Evolutionary conservation across 2,888 invertebrate species (phyloP).

Genomic region (Tipula unca): DNA sequence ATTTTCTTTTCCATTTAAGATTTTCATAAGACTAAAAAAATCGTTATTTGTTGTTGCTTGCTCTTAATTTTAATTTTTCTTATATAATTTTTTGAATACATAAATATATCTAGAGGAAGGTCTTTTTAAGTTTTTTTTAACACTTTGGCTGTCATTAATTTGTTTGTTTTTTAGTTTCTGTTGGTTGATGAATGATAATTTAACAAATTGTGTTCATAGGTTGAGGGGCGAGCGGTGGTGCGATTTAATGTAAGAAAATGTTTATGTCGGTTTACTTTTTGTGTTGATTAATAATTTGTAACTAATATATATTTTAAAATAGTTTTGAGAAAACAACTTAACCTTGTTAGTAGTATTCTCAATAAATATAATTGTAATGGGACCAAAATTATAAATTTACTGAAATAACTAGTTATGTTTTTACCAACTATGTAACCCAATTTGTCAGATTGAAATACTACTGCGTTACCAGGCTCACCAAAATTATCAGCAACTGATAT

Average conservation of each 20-base stretch:
- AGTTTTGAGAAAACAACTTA: not conserved
- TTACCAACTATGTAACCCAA: too few species aligned
- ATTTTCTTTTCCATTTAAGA: not conserved
- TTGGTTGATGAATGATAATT: not conserved
- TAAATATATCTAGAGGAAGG: not conserved
- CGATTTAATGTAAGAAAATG: not conserved
- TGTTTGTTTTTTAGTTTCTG: not conserved
- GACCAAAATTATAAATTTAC: too few species aligned
- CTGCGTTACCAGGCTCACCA: too few species aligned
- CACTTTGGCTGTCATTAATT: not conserved
- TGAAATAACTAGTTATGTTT: too few species aligned
- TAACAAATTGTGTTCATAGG: not conserved
- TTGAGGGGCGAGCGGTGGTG: not conserved
- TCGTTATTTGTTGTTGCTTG: constrained; percentile 14
- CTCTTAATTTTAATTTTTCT: not conserved
- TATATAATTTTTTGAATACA: not conserved
- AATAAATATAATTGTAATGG: too few species aligned
- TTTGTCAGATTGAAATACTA: too few species aligned
- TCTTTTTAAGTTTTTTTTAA: not conserved
- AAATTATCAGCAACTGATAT: too few species aligned
- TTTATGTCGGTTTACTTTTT: not conserved
- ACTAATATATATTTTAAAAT: not conserved
- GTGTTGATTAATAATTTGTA: not conserved
- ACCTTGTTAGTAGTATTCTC: too few species aligned
- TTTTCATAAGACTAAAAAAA: not conserved